phyloP scores from a whole-genome alignment of 2,113 vertebrate species.

The Platichthys flesus region DNA sequence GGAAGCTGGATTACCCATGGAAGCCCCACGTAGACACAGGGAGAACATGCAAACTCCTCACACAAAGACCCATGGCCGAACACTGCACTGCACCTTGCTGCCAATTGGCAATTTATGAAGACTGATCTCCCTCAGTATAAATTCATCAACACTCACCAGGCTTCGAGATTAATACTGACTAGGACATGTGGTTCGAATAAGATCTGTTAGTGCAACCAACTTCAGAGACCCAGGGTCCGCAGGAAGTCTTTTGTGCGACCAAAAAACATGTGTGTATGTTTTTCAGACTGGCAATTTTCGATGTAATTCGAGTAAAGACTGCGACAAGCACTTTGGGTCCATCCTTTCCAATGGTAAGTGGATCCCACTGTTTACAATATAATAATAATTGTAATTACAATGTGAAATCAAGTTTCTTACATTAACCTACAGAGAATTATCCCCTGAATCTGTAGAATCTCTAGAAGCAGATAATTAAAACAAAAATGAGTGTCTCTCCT shows the following conservation, averaged over 20 bases:
- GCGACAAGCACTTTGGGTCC: slow-evolving; percentile 3
- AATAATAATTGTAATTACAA: neutral
- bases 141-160: neutral
- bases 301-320: slow-evolving; percentile 61
- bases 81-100: no score
- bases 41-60: no score
- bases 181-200: neutral
- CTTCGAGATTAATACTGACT: neutral
- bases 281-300: slow-evolving; percentile 27
- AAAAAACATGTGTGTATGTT: slow-evolving; percentile 13
- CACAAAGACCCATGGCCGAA: no score
- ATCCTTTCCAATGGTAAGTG: slow-evolving; percentile 70
- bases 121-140: neutral
- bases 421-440: neutral
- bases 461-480: neutral
- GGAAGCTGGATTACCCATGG: no score
- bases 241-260: neutral
- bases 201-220: no score
- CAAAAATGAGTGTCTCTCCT: neutral
- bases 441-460: neutral
- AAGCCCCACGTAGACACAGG: no score
- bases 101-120: no score
- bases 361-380: neutral
- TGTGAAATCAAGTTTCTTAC: neutral
- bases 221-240: no score